Percentiles rank a stretch among this genome's conserved stretches.
These are phyloP conservation scores for Diloba caeruleocephala DNA, from an alignment of 2,888 invertebrate genomes.

Conservation along the genomic window DNA sequence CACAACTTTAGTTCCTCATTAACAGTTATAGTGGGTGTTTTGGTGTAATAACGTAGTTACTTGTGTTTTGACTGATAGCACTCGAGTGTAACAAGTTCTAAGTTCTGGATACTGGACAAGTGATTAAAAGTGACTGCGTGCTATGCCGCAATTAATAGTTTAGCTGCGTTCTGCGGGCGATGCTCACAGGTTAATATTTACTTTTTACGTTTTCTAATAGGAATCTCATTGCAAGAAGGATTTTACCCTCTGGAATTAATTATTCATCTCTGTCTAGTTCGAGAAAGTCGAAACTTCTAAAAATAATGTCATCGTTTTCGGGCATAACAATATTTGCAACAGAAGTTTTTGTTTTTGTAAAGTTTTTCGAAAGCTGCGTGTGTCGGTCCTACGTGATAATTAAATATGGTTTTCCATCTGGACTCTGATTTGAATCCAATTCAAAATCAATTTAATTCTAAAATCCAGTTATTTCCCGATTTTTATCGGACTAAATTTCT, in stretches of 20 bases:
- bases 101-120: slow-evolving; percentile 86
- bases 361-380: slow-evolving; percentile 24
- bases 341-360: slow-evolving; percentile 43
- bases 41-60: slow-evolving; percentile 77
- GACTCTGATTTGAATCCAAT: slow-evolving; percentile 2
- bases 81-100: slow-evolving; percentile 77
- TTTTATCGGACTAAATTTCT: slow-evolving; percentile 3
- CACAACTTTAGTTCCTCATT: slow-evolving; percentile 83
- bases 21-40: slow-evolving; percentile 84
- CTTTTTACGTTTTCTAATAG: slow-evolving; percentile 70
- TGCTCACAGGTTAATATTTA: slow-evolving; percentile 87
- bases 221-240: slow-evolving; percentile 60
- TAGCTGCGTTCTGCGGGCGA: slow-evolving; percentile 87
- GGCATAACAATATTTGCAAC: slow-evolving; percentile 12
- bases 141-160: slow-evolving; percentile 83
- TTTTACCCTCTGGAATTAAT: slow-evolving; percentile 4
- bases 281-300: slow-evolving; percentile 30
- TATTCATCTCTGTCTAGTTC: slow-evolving; percentile 4
- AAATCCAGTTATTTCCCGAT: slow-evolving; percentile 3
- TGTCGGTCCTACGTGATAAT: slow-evolving; percentile 17
- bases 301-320: slow-evolving; percentile 23
- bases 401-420: background rate
- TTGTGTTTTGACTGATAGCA: slow-evolving; percentile 83
- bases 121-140: slow-evolving; percentile 86
- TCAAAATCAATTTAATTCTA: slow-evolving; percentile 1